These are phyloP conservation scores for Coluber constrictor DNA, from an alignment of 2,797 vertebrate species.

Conservation along the genomic window DNA sequence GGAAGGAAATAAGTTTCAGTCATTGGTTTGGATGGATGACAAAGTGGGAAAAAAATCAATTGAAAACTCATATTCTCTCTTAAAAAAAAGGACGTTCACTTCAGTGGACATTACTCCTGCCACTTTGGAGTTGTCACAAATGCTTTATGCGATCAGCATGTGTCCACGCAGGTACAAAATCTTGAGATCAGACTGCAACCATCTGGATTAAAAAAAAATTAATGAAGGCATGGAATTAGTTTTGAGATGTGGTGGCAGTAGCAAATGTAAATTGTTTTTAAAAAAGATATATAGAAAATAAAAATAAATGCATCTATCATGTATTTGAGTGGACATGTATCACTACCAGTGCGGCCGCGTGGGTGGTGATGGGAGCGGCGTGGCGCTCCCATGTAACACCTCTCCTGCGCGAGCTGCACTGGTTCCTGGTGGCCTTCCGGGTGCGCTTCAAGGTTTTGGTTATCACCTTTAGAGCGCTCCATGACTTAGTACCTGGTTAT, in stretches of 20 bases:
- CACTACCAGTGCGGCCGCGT: too few species aligned
- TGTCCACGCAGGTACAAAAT: not conserved
- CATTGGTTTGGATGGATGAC: constrained; percentile 20
- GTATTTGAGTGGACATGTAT: not conserved
- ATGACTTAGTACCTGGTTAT: too few species aligned
- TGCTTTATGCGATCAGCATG: not conserved
- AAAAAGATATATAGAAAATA: not conserved
- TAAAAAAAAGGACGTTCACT: constrained; percentile 16
- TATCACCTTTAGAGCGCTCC: too few species aligned
- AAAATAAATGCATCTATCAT: not conserved
- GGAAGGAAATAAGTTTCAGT: constrained; percentile 6
- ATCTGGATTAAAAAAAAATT: not conserved
- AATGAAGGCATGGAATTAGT: not conserved
- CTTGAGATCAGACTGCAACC: not conserved
- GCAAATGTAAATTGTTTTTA: not conserved
- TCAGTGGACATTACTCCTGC: not conserved
- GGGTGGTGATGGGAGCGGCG: too few species aligned
- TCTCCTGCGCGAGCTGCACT: too few species aligned
- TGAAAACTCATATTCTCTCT: constrained; percentile 12
- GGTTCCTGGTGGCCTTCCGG: too few species aligned
- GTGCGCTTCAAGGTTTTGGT: too few species aligned
- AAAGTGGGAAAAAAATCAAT: constrained; percentile 3
- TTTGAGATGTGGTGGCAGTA: not conserved
- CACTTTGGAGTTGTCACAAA: constrained; percentile 8
- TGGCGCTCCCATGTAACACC: too few species aligned